Evolutionary conservation across 2,113 vertebrate genomes (phyloP), one percentile per base, ranked within the genome.

Genomic region (Microcebus lehilahytsara): DNA sequence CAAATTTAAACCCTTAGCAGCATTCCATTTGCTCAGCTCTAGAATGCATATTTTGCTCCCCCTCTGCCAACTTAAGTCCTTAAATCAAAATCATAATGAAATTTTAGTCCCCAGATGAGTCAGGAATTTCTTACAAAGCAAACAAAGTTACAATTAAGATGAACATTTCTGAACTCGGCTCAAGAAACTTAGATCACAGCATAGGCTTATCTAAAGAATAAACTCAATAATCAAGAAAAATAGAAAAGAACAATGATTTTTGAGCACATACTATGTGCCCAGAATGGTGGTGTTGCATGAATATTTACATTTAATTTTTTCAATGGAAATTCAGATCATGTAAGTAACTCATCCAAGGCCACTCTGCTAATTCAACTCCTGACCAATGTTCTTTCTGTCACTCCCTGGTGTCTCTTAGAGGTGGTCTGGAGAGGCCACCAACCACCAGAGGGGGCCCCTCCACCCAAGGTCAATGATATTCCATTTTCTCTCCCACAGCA

Each of bases 31-130:
- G 23, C 93, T 67, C 56, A 56, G 46, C 72, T 83, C 25, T 19
- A 85, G 95, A 95, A 97, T 56, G 6, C 34, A 19, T 81, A 92
- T 97, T 97, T 98, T 81, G 95, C 4, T 93, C 62, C 56, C 89
- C 56, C 92, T 87, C 96, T 96, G 96, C 89, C 89, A 93, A 93
- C 89, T 97, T 94, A 96, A 83, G 23, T 30, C 72, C 95, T 98
- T 97, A 96, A 97, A 97, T 89, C 88, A 98, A 98, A 98, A 98
- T 95, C 89, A 86, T 96, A 93, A 97, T 97, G 95, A 97, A 98
- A 96, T 88, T 97, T 96, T 67, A 96, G 93, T 81, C 85, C 78
- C 84, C 96, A 81, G 89, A 83, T 96, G 91, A 96, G 84, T 86
- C 69, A 27, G 13, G 1, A 96, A 58, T 94, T 97, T 98, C 88